Evolutionary conservation across 1,140 invertebrate genomes (phyloP), one percentile per base, ranked within the genome.

Genomic region (Aphis gossypii): DNA sequence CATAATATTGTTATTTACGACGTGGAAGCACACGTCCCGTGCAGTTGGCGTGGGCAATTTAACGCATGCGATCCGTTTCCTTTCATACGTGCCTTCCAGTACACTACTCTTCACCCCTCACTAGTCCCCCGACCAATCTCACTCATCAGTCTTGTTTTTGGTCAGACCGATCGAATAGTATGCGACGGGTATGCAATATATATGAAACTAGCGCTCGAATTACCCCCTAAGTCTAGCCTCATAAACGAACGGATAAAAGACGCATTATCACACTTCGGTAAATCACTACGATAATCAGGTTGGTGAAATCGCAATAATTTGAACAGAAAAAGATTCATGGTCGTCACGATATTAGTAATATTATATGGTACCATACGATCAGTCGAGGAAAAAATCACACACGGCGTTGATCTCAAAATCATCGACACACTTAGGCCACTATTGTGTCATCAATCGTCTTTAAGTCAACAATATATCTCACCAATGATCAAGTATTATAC

Each of bases 1-100:
- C 60, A 76, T 76, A 76, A 76, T 76, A 76, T 76, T 76, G 60
- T 76, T 76, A 76, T 76, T 76, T 76, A 76, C 60, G 60, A 76
- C 60, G n/a, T 76, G n/a, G 30, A 76, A 76, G 60, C 60, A 76
- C 60, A 76, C 60, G 60, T 76, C 60, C 60, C 60, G 5, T 76
- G 60, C 60, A 76, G 60, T 76, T n/a, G 30, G 60, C n/a, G 60
- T 14, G 60, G n/a, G 60, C 60, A 76, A 76, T 76, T 76, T 76
- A n/a, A 76, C 60, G 60, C 60, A 18, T 76, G 60, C 14, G 11
- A 76, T 76, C 60, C 60, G 30, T 76, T 76, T 76, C 60, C 60
- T 76, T 76, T 76, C 60, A 76, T 76, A 76, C 60, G 60, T 76
- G 60, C 60, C 30, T n/a, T n/a, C 30, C 60, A n/a, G n/a, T 35